These are phyloP conservation scores for Gymnocephalus cernua DNA, from an alignment of 2,113 vertebrate genomes.

Conservation along the genomic window DNA sequence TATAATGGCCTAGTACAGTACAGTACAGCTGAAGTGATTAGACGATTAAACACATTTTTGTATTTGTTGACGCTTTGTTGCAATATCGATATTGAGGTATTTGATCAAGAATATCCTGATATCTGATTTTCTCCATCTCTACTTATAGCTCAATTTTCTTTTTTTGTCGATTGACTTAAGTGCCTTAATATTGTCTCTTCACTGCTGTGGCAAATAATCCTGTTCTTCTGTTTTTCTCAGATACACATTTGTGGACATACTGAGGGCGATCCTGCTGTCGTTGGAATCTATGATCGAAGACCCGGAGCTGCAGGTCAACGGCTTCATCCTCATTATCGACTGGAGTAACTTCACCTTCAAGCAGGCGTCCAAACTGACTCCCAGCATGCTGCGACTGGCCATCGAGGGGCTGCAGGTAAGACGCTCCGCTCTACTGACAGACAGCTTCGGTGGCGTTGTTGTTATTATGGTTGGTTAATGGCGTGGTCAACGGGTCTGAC, in stretches of 20 bases:
- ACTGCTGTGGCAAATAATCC: not conserved
- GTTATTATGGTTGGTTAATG: not conserved
- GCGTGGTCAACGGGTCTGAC: too few species aligned
- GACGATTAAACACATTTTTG: too few species aligned
- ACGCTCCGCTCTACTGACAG: not conserved
- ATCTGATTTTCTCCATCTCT: too few species aligned
- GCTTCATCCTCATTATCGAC: constrained; percentile 99
- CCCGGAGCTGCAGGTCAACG: constrained; percentile 97
- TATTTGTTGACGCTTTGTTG: too few species aligned
- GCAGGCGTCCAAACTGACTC: constrained; percentile 97
- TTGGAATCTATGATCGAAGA: constrained; percentile 99
- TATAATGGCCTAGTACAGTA: too few species aligned
- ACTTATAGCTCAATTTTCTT: too few species aligned
- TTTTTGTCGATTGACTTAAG: too few species aligned
- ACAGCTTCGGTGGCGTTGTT: not conserved
- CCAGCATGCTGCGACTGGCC: constrained; percentile 96
- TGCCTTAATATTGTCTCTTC: too few species aligned
- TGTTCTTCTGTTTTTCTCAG: constrained; percentile 72
- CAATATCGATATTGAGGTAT: too few species aligned
- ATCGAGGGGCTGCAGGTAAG: constrained; percentile 97
- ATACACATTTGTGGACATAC: constrained; percentile 98
- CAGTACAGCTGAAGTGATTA: too few species aligned
- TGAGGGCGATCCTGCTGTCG: constrained; percentile 96
- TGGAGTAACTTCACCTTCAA: constrained; percentile 99
- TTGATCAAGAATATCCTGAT: too few species aligned